Evolutionary conservation across 1,140 invertebrate species (phyloP).

Genomic region (Venturia canescens): DNA sequence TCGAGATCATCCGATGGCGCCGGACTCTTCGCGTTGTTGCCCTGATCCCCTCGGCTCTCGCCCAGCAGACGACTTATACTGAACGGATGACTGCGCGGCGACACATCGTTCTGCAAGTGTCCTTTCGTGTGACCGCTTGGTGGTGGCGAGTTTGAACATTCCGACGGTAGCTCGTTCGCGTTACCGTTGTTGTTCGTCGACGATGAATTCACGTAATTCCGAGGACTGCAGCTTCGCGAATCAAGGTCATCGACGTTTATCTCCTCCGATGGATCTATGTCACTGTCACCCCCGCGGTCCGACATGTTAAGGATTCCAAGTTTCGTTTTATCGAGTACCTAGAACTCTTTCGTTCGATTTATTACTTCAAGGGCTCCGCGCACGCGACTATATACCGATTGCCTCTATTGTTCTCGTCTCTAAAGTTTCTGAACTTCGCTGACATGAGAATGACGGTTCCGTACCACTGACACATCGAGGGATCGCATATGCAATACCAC

Average conservation of each 20-base stretch:
- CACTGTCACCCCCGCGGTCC: constrained; percentile 69
- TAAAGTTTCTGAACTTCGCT: neutral
- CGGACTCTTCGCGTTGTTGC: constrained; percentile 62
- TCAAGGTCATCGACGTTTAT: constrained; percentile 75
- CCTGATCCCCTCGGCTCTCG: constrained; percentile 60
- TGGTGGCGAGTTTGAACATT: constrained; percentile 68
- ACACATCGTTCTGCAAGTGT: constrained; percentile 62
- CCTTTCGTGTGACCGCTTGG: constrained; percentile 60
- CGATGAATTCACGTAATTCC: constrained; percentile 61
- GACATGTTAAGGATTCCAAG: constrained; percentile 64
- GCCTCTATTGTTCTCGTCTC: neutral
- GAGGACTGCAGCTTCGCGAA: constrained; percentile 69
- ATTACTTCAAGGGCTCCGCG: neutral
- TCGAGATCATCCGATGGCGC: constrained; percentile 64
- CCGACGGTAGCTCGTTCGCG: constrained; percentile 59
- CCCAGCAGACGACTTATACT: constrained; percentile 78
- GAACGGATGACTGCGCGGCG: constrained; percentile 74
- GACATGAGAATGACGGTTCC: neutral
- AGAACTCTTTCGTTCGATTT: neutral
- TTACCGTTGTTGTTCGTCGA: constrained; percentile 50
- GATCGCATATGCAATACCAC: neutral
- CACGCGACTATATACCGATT: constrained; percentile 23
- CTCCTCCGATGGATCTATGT: constrained; percentile 72
- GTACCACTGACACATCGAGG: neutral
- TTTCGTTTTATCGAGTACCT: neutral